A percentile compares a stretch with the other conserved stretches of the same genome.
Evolutionary conservation across 2,113 vertebrate species (phyloP).

Genomic region (Setophaga petechia): DNA sequence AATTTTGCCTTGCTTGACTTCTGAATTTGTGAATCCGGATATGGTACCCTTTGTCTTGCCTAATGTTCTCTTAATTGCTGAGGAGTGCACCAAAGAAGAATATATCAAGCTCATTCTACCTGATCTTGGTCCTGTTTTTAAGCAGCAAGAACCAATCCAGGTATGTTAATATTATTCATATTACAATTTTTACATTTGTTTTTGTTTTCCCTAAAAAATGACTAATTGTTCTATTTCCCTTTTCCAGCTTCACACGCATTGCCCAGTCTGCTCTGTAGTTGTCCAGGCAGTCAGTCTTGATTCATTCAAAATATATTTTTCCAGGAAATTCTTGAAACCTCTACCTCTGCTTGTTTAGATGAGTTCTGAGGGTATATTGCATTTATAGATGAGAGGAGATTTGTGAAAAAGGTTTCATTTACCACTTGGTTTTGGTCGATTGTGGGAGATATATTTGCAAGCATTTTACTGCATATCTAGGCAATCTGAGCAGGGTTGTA

Average conservation of each 20-base stretch:
- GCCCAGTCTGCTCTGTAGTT: not conserved
- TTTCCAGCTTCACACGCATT: not conserved
- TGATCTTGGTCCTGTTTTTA: conserved; percentile 95
- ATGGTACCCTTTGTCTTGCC: conserved; percentile 99
- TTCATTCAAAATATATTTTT: not conserved
- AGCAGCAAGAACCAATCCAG: conserved; percentile 97
- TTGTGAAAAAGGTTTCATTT: not conserved
- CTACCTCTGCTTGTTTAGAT: not conserved
- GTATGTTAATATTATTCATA: conserved; percentile 66
- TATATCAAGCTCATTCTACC: conserved; percentile 91
- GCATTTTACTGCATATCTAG: not conserved
- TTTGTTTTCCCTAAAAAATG: not conserved
- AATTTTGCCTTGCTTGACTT: conserved; percentile 90
- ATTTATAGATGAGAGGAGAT: not conserved
- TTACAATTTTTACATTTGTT: not conserved
- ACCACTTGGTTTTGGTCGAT: not conserved
- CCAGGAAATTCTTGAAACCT: not conserved
- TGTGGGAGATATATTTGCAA: not conserved
- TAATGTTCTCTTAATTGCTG: conserved; percentile 95
- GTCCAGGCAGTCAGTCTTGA: not conserved
- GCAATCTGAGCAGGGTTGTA: not conserved
- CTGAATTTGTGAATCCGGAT: conserved; percentile 96
- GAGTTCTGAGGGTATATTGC: not conserved
- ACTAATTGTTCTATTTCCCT: not conserved
- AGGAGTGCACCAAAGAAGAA: conserved; percentile 97